Conservation (phyloP, 2,888 invertebrate genomes). For the Pseudeuparius sepicola region DNA sequence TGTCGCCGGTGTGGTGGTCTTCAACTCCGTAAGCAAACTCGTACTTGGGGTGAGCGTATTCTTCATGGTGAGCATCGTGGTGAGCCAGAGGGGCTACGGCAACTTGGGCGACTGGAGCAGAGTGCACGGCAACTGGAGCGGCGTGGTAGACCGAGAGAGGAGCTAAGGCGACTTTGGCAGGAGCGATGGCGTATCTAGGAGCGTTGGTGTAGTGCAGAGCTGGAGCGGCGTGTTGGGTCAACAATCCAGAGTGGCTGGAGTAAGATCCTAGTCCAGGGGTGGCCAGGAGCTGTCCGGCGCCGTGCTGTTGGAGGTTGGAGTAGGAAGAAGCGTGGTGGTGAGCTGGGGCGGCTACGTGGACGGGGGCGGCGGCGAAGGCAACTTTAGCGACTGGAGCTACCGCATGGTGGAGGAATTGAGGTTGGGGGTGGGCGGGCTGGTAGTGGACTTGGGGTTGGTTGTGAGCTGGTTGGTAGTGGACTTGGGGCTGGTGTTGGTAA, state of each 20-base stretch:
- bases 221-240: slow-evolving; percentile 13
- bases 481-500: slow-evolving; percentile 11
- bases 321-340: slow-evolving; percentile 5
- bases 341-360: slow-evolving; percentile 10
- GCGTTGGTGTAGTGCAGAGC: slow-evolving; percentile 6
- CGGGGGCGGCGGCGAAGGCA: slow-evolving; percentile 13
- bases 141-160: slow-evolving; percentile 10
- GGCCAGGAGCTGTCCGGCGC: slow-evolving; percentile 8
- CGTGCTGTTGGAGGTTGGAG: slow-evolving; percentile 11
- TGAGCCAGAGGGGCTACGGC: too few species aligned
- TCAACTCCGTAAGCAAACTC: too few species aligned
- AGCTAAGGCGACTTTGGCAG: slow-evolving; percentile 11
- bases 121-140: slow-evolving; percentile 15
- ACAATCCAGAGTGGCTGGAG: slow-evolving; percentile 8
- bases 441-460: too few species aligned
- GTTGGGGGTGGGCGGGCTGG: not conserved
- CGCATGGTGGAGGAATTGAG: slow-evolving; percentile 7
- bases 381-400: slow-evolving; percentile 16
- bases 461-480: slow-evolving; percentile 15
- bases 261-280: slow-evolving; percentile 7
- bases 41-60: slow-evolving; percentile 43
- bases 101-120: slow-evolving; percentile 19
- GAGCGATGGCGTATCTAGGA: too few species aligned
- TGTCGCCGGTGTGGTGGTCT: slow-evolving; percentile 48
- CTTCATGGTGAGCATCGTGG: slow-evolving; percentile 14